A percentile compares a stretch with the other conserved stretches of the same genome.
Evolutionary conservation across 2,888 invertebrate species (phyloP).

Genomic region (Lithophane ornitopus): DNA sequence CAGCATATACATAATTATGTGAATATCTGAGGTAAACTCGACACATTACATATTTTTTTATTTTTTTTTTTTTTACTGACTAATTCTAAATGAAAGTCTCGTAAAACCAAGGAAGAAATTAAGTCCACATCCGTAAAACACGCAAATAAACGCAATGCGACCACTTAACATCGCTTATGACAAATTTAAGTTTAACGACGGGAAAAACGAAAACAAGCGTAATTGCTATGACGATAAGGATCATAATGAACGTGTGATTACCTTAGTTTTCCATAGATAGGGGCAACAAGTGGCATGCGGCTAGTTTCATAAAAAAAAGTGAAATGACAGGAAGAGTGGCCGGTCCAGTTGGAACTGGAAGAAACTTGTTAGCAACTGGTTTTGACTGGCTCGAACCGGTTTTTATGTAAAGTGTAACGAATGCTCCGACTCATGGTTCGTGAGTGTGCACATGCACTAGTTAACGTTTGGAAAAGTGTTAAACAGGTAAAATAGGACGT

Average conservation of each 20-base stretch:
- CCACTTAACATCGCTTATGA: slow-evolving; percentile 28
- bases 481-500: slow-evolving; percentile 16
- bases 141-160: slow-evolving; percentile 38
- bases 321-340: slow-evolving; percentile 81
- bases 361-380: slow-evolving; percentile 69
- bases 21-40: not conserved
- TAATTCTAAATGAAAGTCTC: slow-evolving; percentile 51
- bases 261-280: slow-evolving; percentile 44
- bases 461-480: slow-evolving; percentile 51
- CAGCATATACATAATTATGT: not conserved
- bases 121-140: slow-evolving; percentile 47
- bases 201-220: slow-evolving; percentile 34
- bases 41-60: not conserved
- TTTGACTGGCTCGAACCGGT: slow-evolving; percentile 71
- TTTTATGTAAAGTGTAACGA: slow-evolving; percentile 60
- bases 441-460: slow-evolving; percentile 61
- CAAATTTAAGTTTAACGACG: slow-evolving; percentile 38
- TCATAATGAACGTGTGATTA: slow-evolving; percentile 24
- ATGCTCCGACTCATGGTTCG: slow-evolving; percentile 56
- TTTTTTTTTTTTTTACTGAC: too few species aligned
- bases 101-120: slow-evolving; percentile 58
- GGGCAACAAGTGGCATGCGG: slow-evolving; percentile 51
- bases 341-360: slow-evolving; percentile 67
- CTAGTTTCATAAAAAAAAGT: slow-evolving; percentile 73
- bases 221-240: slow-evolving; percentile 32